Conservation (phyloP, 64 coral and sea anemone species). For the Dendrophyllia cribrosa region DNA sequence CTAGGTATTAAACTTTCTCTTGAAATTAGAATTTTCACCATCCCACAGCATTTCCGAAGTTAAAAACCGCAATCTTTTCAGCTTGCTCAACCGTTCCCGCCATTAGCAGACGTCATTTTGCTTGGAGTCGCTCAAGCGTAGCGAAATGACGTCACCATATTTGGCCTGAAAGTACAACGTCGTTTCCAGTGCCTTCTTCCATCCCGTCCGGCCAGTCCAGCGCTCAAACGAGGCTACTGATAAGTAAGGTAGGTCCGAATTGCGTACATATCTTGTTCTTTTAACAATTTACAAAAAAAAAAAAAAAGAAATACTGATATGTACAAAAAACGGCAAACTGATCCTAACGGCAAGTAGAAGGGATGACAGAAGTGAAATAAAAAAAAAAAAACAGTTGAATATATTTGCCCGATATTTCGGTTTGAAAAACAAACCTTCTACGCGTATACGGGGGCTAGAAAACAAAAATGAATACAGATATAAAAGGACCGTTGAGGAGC, state of each 20-base stretch:
- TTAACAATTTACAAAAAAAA: too few relatives aligned
- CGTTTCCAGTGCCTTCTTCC: not conserved
- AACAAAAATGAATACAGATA: too few relatives aligned
- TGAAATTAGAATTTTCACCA: conserved; percentile 8
- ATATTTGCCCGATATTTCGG: too few relatives aligned
- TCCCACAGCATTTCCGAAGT: not conserved
- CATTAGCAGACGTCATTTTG: conserved; percentile 60
- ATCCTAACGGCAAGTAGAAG: too few relatives aligned
- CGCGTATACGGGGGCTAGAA: too few relatives aligned
- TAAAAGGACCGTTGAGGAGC: too few relatives aligned
- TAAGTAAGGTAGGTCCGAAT: not conserved
- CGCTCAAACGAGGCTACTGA: not conserved
- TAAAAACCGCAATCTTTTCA: conserved; percentile 51
- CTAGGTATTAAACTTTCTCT: conserved; percentile 28
- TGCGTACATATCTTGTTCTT: not conserved
- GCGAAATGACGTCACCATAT: conserved; percentile 57
- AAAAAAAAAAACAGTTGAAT: too few relatives aligned
- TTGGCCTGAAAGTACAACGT: not conserved
- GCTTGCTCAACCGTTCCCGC: conserved; percentile 69
- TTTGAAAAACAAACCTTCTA: too few relatives aligned
- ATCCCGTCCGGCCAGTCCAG: not conserved
- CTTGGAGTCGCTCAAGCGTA: conserved; percentile 60
- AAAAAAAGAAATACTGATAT: too few relatives aligned
- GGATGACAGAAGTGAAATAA: too few relatives aligned
- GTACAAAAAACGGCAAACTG: too few relatives aligned